phyloP scores from a whole-genome alignment of 2,113 vertebrate species.

The Aptenodytes forsteri region DNA sequence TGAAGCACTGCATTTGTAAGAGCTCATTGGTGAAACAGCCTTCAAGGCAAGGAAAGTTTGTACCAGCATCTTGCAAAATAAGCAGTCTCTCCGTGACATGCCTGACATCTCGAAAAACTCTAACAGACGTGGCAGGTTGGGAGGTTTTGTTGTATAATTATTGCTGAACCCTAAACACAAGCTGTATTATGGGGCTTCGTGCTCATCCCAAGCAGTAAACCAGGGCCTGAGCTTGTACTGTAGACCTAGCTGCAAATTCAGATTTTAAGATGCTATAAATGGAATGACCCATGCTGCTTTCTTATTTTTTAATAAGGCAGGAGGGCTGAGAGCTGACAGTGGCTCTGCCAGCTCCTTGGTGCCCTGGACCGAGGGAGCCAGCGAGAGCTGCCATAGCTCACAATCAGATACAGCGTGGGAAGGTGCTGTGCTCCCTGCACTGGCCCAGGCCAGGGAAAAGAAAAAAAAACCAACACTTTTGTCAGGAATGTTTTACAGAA shows the following conservation, averaged over 20 bases:
- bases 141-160: background rate
- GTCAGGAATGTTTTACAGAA: background rate
- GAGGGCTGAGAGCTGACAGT: background rate
- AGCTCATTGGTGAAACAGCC: background rate
- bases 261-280: background rate
- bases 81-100: background rate
- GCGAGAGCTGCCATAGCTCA: fast-evolving
- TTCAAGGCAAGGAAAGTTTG: background rate
- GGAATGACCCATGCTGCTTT: background rate
- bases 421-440: background rate
- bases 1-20: background rate
- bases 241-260: background rate
- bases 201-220: background rate
- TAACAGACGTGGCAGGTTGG: fast-evolving
- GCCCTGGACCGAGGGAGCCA: background rate
- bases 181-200: fast-evolving
- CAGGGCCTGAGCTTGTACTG: background rate
- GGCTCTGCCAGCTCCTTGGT: background rate
- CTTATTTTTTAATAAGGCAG: background rate
- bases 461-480: background rate
- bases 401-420: background rate
- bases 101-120: background rate
- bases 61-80: background rate
- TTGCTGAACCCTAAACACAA: background rate
- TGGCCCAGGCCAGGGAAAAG: background rate